Percentiles rank a stretch among this genome's conserved stretches.
These are phyloP conservation scores for Phengaris arion DNA, from an alignment of 2,888 invertebrate genomes.

Conservation along the genomic window DNA sequence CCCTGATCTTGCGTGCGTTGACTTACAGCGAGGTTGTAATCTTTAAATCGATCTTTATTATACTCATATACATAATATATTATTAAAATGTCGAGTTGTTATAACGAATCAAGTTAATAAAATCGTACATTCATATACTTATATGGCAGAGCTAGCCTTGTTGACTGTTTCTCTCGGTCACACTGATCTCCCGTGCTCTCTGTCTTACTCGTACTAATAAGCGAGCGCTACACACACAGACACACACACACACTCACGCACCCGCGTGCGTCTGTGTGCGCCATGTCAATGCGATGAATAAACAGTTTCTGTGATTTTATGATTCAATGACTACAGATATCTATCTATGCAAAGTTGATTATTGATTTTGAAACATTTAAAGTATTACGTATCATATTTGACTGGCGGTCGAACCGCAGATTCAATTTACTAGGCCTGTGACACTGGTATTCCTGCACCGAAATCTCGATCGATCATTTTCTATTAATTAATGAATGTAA, in stretches of 20 bases:
- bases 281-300: slow-evolving; percentile 73
- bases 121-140: slow-evolving; percentile 74
- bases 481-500: no score
- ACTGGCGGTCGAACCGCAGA: neutral
- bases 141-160: slow-evolving; percentile 75
- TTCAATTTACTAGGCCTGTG: neutral
- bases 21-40: slow-evolving; percentile 23
- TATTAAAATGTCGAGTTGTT: slow-evolving; percentile 69
- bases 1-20: slow-evolving; percentile 3
- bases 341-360: slow-evolving; percentile 72
- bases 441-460: neutral
- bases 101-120: slow-evolving; percentile 76
- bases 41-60: slow-evolving; percentile 41
- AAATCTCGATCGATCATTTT: neutral
- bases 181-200: slow-evolving; percentile 52
- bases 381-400: slow-evolving; percentile 44
- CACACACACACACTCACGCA: slow-evolving; percentile 44
- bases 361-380: slow-evolving; percentile 62
- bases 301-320: slow-evolving; percentile 77
- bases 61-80: slow-evolving; percentile 60
- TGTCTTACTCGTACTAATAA: slow-evolving; percentile 72
- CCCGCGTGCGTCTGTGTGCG: slow-evolving; percentile 48
- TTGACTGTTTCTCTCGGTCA: slow-evolving; percentile 63
- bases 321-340: slow-evolving; percentile 73
- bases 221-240: slow-evolving; percentile 51